Conservation (phyloP, 2,113 vertebrate species). For the Drymodes brunneopygia region DNA sequence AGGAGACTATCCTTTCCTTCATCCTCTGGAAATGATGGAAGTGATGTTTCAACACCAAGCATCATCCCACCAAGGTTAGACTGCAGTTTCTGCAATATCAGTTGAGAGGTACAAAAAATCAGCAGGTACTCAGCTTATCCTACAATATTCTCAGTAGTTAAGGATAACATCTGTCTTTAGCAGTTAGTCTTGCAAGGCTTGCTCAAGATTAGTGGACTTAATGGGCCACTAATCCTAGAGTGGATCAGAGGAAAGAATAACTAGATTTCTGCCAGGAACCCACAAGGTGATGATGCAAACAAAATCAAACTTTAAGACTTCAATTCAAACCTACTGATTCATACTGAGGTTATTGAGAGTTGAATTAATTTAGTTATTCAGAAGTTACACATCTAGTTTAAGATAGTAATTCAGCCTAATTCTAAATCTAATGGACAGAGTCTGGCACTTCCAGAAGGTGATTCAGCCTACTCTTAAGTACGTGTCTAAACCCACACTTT, state of each 20-base stretch:
- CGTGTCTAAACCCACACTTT: not conserved
- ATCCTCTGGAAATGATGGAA: not conserved
- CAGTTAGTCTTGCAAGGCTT: not conserved
- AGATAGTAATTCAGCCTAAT: not conserved
- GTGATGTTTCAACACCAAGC: not conserved
- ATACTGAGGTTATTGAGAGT: not conserved
- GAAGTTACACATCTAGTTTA: not conserved
- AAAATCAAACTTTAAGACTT: not conserved
- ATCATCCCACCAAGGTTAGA: not conserved
- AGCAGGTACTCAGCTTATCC: not conserved
- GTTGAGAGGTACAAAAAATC: slow-evolving; percentile 11
- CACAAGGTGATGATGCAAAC: not conserved
- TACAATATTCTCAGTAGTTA: not conserved
- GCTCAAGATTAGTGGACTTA: not conserved
- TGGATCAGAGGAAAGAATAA: not conserved
- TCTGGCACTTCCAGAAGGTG: not conserved
- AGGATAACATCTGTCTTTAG: not conserved
- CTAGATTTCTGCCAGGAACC: not conserved
- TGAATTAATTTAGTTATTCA: not conserved
- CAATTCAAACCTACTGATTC: not conserved
- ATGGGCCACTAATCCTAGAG: not conserved
- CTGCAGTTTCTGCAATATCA: slow-evolving; percentile 8
- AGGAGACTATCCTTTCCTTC: slow-evolving; percentile 9
- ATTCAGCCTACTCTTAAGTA: not conserved
- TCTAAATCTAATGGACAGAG: not conserved